Percentiles rank a stretch among this genome's conserved stretches.
Evolutionary conservation across 2,888 invertebrate genomes (phyloP).

Genomic region (Cartodere bifasciata): DNA sequence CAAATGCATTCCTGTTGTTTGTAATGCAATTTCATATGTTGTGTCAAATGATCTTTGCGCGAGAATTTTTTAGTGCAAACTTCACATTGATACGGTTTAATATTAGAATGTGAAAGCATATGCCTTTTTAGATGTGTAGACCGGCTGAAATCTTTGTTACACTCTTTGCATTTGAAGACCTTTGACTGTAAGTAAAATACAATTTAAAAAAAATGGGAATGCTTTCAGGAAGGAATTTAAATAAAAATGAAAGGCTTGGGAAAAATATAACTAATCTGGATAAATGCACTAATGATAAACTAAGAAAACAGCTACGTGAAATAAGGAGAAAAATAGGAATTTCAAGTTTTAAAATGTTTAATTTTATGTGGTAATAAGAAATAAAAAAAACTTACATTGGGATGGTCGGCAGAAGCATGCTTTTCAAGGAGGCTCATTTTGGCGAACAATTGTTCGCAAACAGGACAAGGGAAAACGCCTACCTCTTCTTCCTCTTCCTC

Average conservation of each 20-base stretch:
- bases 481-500: constrained; percentile 24
- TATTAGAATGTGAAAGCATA: constrained; percentile 34
- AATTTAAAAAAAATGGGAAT: too few relatives aligned
- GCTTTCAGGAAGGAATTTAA: too few relatives aligned
- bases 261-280: too few relatives aligned
- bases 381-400: constrained; percentile 14
- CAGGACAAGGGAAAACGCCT: constrained; percentile 26
- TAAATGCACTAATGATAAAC: too few relatives aligned
- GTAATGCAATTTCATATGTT: constrained; percentile 29
- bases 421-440: constrained; percentile 26
- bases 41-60: constrained; percentile 28
- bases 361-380: not conserved
- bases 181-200: constrained; percentile 17
- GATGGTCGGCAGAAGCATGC: constrained; percentile 24
- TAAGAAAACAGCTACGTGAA: too few relatives aligned
- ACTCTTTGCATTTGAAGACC: constrained; percentile 32
- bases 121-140: constrained; percentile 38
- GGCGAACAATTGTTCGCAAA: constrained; percentile 26
- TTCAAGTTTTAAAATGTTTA: not conserved
- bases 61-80: constrained; percentile 34
- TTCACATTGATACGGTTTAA: constrained; percentile 33
- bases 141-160: constrained; percentile 36
- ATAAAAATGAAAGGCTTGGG: too few relatives aligned
- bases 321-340: not conserved
- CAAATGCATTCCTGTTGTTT: constrained; percentile 32